Evolutionary conservation across 2,797 vertebrate genomes (phyloP), one percentile per base, ranked within the genome.

Genomic region (Typhlichthys subterraneus): DNA sequence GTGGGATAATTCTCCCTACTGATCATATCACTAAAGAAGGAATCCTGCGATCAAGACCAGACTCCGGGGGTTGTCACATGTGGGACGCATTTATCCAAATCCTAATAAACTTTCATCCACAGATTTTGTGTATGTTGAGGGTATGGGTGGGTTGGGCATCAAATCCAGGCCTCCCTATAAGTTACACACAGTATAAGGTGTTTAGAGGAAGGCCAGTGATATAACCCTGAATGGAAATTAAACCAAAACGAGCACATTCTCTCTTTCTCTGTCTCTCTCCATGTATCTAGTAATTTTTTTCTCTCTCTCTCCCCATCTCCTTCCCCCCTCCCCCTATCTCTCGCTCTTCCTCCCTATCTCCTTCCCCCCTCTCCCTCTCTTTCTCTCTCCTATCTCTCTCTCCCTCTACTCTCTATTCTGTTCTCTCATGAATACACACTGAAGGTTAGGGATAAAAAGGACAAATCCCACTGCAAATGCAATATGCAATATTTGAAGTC

Each of bases 1-100:
- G 85, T 77, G 63, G 81, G 86, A 85, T 89, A 80, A 89, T 92
- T 90, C 82, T 70, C 82, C 83, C 77, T 77, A 83, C 75, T 74
- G 87, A 91, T 92, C 89, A 86, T 90, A 92, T 92, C 91, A 77
- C 87, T 73, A 76, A 85, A 87, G 80, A 77, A 89, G 81, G 83
- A 86, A 89, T 87, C 83, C 79, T 64, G 71, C 90, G 85, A 92
- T 91, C 88, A 91, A 88, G 87, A 87, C 80, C 86, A 91, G 85
- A 90, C 81, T 84, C 77, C 77, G 57, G 72, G 83, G 79, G 76
- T 81, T 79, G 85, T 82, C 83, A 88, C 91, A 94, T 88, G 85
- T 94, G 93, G 91, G 82, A 92, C 65, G 72, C 77, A 91, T 93
- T 91, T 90, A 85, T 89, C 82, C 78, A 85, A 84, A 88, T 88